Base-by-base conservation (phyloP, 2,797 vertebrate genomes). In the Falco columbarius region DNA sequence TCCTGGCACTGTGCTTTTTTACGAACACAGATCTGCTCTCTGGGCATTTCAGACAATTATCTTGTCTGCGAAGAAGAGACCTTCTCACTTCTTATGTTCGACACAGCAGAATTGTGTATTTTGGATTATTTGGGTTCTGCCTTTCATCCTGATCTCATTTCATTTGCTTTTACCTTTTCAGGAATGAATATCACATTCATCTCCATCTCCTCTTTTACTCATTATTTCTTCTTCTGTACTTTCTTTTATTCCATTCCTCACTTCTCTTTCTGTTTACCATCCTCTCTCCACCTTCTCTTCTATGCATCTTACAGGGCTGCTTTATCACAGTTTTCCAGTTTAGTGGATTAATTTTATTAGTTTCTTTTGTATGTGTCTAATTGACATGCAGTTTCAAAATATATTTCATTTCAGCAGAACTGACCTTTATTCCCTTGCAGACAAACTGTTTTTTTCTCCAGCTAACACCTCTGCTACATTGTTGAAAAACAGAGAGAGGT, bases 341-440 rank as follows among this genome's bases (percentile, higher is more conserved):
- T 86, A 77, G 93, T 83, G 88, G 80, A 96, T 97, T 97, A 96
- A 95, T 81, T 92, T 95, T 95, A 94, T 97, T 95, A 88, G 66
- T 95, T 96, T 66, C 96, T 95, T 97, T 96, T 96, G 89, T 96
- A 77, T 52, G 58, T 88, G 74, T 83, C 88, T 97, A 96, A 97
- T 93, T 97, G 97, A 88, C 83, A 79, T 77, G 89, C 94, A 72
- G 92, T 89, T 87, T 86, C 93, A 93, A 92, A 96, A 93, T 94
- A 95, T 94, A 24, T 96, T 97, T 93, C 83, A 92, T 96, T 97
- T 94, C 91, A 88, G 89, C 88, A 91, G 58, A 72, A 75, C 65
- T 95, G 96, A 96, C 97, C 95, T 96, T 95, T 93, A 76, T 93
- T 90, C 84, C 42, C 42, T 83, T 81, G 66, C 75, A 90, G 47